Evolutionary conservation across 2,113 vertebrate species (phyloP).

Genomic region (Onychostruthus taczanowskii): DNA sequence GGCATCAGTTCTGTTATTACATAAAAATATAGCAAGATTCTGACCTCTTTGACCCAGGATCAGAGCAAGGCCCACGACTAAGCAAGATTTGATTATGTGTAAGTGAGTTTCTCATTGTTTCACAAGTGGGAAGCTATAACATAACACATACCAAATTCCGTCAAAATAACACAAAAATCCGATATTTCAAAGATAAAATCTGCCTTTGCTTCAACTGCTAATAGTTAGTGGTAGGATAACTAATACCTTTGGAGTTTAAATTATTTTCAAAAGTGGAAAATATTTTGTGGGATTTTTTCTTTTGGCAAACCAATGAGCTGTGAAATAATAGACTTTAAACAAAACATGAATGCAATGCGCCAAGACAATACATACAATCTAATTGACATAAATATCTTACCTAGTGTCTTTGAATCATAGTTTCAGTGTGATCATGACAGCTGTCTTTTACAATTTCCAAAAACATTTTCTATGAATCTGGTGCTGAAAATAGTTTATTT

Average conservation of each 20-base stretch:
- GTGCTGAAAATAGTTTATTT: neutral
- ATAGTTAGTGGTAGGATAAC: neutral
- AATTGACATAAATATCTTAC: neutral
- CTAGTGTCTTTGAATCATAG: neutral
- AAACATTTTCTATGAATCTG: neutral
- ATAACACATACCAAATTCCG: neutral
- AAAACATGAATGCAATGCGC: neutral
- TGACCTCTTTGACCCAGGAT: neutral
- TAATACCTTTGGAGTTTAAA: neutral
- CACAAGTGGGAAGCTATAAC: neutral
- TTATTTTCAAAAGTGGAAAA: neutral
- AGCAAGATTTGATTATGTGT: neutral
- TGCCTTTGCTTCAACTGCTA: neutral
- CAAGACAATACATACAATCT: neutral
- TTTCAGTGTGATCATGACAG: neutral
- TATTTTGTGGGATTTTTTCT: fast-evolving
- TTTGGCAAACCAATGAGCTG: neutral
- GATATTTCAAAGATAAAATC: neutral
- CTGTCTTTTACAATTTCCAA: neutral
- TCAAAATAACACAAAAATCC: neutral
- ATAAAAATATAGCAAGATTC: neutral
- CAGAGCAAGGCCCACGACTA: neutral
- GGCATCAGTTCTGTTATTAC: neutral
- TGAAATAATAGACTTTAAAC: neutral
- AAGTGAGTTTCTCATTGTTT: neutral